Evolutionary conservation across 2,113 vertebrate species (phyloP).

Genomic region (Anhinga rufa): DNA sequence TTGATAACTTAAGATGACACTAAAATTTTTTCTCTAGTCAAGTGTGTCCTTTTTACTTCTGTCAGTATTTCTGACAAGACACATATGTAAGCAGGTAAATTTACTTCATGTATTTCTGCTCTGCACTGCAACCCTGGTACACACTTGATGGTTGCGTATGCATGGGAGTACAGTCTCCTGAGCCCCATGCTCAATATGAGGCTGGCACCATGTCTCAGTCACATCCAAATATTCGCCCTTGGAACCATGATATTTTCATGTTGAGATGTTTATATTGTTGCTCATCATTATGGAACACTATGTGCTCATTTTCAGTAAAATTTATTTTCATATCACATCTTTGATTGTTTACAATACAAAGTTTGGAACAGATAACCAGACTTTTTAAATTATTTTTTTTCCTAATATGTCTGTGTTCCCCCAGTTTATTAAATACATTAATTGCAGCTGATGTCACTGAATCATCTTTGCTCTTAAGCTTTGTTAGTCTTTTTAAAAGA

Average conservation of each 20-base stretch:
- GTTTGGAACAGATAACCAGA: not conserved
- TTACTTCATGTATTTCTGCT: not conserved
- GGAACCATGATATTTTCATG: not conserved
- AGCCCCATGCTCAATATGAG: not conserved
- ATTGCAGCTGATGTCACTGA: not conserved
- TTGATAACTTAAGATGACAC: not conserved
- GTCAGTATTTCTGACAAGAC: not conserved
- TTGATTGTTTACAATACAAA: not conserved
- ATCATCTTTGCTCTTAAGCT: not conserved
- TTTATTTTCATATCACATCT: not conserved
- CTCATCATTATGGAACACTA: not conserved
- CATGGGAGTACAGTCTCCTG: not conserved
- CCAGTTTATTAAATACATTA: not conserved
- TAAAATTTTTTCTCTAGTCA: not conserved
- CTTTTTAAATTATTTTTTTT: not conserved
- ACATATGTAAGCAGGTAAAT: not conserved
- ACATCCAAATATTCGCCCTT: not conserved
- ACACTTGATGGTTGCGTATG: not conserved
- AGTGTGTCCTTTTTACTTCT: not conserved
- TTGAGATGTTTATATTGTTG: not conserved
- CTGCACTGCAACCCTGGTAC: not conserved
- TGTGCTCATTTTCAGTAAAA: not conserved
- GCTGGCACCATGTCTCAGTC: not conserved
- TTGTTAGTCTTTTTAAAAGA: not conserved
- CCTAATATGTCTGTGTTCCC: not conserved